Evolutionary conservation across 2,888 invertebrate species (phyloP).

Genomic region (Acanthoscelides obtectus): DNA sequence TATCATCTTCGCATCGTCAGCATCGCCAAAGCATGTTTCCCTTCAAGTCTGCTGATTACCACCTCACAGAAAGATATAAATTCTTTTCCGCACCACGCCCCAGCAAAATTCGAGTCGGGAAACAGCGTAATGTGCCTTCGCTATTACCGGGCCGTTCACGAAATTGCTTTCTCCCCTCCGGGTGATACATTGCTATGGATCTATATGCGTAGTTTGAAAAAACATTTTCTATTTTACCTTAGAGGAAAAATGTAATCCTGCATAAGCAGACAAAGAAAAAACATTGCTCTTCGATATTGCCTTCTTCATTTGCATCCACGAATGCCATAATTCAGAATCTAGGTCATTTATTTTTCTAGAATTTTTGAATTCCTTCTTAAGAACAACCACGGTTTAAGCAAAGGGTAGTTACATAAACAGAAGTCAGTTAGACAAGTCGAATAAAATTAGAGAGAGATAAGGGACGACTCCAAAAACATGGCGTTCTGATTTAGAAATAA

Average conservation of each 20-base stretch:
- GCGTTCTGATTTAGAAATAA: no score
- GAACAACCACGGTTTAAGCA: no score
- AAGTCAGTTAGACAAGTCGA: no score
- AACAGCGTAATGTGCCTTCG: conserved; percentile 34
- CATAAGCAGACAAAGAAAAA: no score
- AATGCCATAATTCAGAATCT: no score
- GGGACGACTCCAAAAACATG: no score
- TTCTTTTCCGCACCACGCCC: conserved; percentile 1
- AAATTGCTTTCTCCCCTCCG: conserved; percentile 24
- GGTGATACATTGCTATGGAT: conserved; percentile 6
- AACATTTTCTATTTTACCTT: neutral
- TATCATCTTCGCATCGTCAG: neutral
- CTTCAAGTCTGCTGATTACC: neutral
- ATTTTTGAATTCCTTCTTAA: no score
- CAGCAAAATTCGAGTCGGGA: conserved; percentile 16
- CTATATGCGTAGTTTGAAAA: conserved; percentile 12
- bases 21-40: neutral
- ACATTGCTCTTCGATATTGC: no score
- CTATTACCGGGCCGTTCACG: conserved; percentile 31
- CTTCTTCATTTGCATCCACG: no score
- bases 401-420: no score
- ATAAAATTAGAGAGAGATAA: no score
- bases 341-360: no score
- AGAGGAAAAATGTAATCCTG: neutral
- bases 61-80: neutral